phyloP scores from a whole-genome alignment of 2,888 invertebrate genomes.

The Heliothis peltigera region DNA sequence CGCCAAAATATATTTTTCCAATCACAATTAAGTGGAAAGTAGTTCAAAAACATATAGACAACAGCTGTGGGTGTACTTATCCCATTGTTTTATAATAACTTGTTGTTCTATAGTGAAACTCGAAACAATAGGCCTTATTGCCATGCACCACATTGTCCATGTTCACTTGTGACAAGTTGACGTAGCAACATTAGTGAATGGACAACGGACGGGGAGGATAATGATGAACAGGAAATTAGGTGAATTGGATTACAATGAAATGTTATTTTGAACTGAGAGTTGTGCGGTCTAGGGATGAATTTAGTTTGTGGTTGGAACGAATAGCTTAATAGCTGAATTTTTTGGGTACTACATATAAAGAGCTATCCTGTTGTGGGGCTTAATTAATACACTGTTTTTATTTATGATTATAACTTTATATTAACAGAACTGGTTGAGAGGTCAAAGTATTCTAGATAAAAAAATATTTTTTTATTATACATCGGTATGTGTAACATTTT shows the following conservation, averaged over 20 bases:
- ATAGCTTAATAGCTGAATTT: too few relatives aligned
- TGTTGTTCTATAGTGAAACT: constrained; percentile 41
- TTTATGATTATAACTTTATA: too few relatives aligned
- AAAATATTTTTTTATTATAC: too few relatives aligned
- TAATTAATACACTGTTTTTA: too few relatives aligned
- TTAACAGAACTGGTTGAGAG: too few relatives aligned
- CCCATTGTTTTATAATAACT: constrained; percentile 43
- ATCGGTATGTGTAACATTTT: too few relatives aligned
- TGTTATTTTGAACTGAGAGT: background rate
- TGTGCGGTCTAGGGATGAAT: background rate
- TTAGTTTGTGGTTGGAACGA: background rate
- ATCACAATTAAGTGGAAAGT: constrained; percentile 43
- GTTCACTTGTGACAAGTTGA: constrained; percentile 31
- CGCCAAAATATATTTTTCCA: constrained; percentile 24
- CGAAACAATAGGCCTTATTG: constrained; percentile 58
- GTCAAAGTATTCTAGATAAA: too few relatives aligned
- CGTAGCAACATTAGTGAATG: constrained; percentile 11
- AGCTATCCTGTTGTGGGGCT: too few relatives aligned
- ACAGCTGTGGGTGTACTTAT: constrained; percentile 35
- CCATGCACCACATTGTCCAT: constrained; percentile 39
- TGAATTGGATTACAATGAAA: constrained; percentile 33
- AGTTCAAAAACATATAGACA: constrained; percentile 37
- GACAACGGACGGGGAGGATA: constrained; percentile 10
- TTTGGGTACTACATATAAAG: too few relatives aligned
- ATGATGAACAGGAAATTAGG: constrained; percentile 42